A percentile compares a stretch with the other conserved stretches of the same genome.
Conservation (phyloP, 1,140 invertebrate species). For the Drosophila albomicans region DNA sequence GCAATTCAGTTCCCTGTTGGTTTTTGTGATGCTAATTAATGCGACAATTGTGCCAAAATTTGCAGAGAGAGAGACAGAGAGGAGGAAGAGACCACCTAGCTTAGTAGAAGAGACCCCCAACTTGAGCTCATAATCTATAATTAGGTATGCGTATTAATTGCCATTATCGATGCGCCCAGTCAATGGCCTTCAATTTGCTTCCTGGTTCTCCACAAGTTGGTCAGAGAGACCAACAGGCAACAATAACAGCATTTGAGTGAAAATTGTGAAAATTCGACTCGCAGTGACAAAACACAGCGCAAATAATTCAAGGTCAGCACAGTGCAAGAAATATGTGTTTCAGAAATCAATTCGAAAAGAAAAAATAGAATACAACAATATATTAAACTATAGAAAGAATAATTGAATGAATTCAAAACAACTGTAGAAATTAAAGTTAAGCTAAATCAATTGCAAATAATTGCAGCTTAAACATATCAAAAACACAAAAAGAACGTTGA, state of each 20-base stretch:
- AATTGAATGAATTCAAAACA: no score
- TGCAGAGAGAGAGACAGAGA: slow-evolving; percentile 11
- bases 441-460: no score
- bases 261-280: no score
- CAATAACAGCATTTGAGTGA: not conserved
- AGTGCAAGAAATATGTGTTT: no score
- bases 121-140: slow-evolving; percentile 43
- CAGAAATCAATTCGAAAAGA: no score
- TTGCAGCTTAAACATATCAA: no score
- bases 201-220: not conserved
- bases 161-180: slow-evolving; percentile 35
- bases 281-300: no score
- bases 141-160: slow-evolving; percentile 59
- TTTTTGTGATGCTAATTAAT: slow-evolving; percentile 85
- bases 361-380: no score
- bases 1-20: slow-evolving; percentile 75
- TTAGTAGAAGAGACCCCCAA: not conserved
- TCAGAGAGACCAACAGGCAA: slow-evolving; percentile 6
- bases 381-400: no score
- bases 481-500: no score
- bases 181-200: slow-evolving; percentile 43
- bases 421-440: no score
- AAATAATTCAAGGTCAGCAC: no score
- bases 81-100: slow-evolving; percentile 16
- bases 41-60: slow-evolving; percentile 53